Base-by-base conservation (phyloP, 2,797 vertebrate genomes). In the Enteromius thamalakanensis region DNA sequence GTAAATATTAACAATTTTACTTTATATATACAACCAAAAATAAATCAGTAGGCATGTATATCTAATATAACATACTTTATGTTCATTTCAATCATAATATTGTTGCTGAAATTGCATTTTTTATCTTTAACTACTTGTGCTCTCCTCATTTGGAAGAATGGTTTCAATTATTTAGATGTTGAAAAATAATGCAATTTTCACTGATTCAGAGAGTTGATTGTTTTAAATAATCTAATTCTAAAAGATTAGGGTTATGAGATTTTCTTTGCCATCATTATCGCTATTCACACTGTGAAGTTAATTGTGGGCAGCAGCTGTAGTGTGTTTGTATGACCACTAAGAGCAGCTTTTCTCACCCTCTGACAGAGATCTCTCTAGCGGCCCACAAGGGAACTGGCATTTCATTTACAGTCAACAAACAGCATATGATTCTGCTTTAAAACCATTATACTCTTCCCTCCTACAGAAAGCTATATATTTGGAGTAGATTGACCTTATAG, bases 311-410 rank as follows among this genome's bases (percentile, higher is more conserved):
- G 45, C n/a, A 76, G 5, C 60, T 90, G 89, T 60, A 91, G 86
- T 90, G 67, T 5, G 81, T 62, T 15, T 72, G 3, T 67, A 10
- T 8, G 49, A 89, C 91, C 92, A 91, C 90, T 88, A 89, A 89
- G 85, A 84, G 92, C 91, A 88, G 79, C 81, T 92, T 87, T 91
- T 85, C 74, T 86, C 76, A 62, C 34, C 17, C 23, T 58, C 23
- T 32, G 67, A 64, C 64, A 51, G 70, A 47, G 62, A 34, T 77
- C 47, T 76, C 64, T 8, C 26, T 10, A 64, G 64, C 45, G 15
- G 42, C 67, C 68, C 60, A 76, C 75, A 67, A 37, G 72, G 81
- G 81, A 75, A 19, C 55, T 32, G 9, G 70, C 49, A 11, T n/a
- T 79, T 78, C 76, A 79, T 55, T 72, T 60, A 79, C 82, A 32